Percentiles rank a stretch among this genome's conserved stretches.
phyloP scores from a whole-genome alignment of 1,140 invertebrate genomes.

The Portunus trituberculatus region DNA sequence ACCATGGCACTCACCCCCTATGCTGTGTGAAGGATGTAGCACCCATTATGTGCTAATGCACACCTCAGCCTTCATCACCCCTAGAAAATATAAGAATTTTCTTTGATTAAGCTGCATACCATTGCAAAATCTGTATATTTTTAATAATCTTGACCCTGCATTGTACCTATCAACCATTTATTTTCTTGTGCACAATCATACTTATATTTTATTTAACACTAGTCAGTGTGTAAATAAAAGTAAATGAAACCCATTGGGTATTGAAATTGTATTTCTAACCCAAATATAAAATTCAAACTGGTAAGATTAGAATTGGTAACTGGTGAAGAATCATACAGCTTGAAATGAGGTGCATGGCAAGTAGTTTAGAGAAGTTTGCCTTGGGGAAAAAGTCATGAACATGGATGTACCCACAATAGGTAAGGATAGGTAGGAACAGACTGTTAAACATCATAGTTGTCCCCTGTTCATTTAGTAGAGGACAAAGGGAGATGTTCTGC shows the following conservation, averaged over 20 bases:
- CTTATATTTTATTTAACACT: constrained; percentile 72
- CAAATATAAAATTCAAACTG: too few species aligned
- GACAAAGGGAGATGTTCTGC: too few species aligned
- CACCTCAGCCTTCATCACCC: neutral
- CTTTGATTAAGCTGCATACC: constrained; percentile 11
- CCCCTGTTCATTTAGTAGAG: too few species aligned
- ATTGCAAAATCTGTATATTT: constrained; percentile 60
- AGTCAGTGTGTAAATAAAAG: constrained; percentile 71
- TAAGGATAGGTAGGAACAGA: too few species aligned
- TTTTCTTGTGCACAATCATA: constrained; percentile 71
- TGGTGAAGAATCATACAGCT: too few species aligned
- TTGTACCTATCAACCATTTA: constrained; percentile 52
- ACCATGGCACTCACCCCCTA: neutral
- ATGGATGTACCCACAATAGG: too few species aligned
- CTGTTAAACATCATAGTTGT: too few species aligned
- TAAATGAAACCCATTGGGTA: neutral
- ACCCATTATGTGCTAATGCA: neutral
- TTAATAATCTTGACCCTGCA: constrained; percentile 52
- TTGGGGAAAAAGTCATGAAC: too few species aligned
- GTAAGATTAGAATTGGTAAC: too few species aligned
- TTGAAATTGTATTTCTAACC: neutral
- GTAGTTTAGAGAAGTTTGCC: too few species aligned
- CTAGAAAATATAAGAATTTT: neutral
- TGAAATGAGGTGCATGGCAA: too few species aligned
- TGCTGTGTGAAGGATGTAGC: neutral